Conservation (phyloP, 2,797 vertebrate genomes). For the Prionace glauca region DNA sequence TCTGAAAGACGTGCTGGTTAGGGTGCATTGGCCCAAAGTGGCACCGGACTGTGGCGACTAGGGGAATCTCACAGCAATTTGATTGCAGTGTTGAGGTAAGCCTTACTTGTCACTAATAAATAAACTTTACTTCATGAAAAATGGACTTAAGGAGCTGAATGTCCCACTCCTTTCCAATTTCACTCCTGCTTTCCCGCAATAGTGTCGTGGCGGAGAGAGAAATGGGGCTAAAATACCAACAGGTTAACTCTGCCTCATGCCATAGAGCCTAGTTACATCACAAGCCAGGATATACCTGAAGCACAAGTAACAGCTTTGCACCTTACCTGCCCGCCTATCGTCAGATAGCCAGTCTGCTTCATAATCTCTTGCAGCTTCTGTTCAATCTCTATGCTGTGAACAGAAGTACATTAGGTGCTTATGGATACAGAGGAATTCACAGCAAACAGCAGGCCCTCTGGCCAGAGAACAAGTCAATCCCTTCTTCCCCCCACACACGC, state of each 20-base stretch:
- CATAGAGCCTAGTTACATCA: not conserved
- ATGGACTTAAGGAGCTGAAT: not conserved
- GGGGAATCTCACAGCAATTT: too few species aligned
- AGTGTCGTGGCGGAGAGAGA: not conserved
- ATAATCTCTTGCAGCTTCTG: conserved; percentile 93
- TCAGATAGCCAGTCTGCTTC: conserved; percentile 89
- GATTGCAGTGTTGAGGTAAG: too few species aligned
- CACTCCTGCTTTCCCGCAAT: not conserved
- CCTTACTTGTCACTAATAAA: too few species aligned
- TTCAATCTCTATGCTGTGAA: conserved; percentile 81
- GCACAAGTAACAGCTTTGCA: not conserved
- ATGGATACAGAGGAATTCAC: not conserved
- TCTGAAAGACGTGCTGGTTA: too few species aligned
- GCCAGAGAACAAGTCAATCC: not conserved
- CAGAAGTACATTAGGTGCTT: not conserved
- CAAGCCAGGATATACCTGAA: not conserved
- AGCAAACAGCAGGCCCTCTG: not conserved
- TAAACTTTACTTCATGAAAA: not conserved
- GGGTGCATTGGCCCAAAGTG: too few species aligned
- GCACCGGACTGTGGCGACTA: too few species aligned
- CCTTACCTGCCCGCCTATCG: conserved; percentile 83
- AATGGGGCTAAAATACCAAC: not conserved
- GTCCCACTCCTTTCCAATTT: not conserved
- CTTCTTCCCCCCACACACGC: not conserved
- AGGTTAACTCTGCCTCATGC: not conserved